Conservation (phyloP, 1,140 invertebrate species). For the Tetragnatha versicolor region DNA sequence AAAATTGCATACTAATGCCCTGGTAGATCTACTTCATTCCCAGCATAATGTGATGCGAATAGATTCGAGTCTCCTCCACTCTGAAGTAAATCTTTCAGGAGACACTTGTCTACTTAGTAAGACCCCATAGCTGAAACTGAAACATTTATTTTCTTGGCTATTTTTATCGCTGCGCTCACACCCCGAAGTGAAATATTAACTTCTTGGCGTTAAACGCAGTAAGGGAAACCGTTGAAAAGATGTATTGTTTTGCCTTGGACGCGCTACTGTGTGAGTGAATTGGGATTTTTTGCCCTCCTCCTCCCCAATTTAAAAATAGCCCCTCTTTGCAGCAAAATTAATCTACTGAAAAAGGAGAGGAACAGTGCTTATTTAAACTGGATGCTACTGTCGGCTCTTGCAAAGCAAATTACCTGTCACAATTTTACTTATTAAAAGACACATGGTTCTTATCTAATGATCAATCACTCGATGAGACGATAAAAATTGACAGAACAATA, state of each 20-base stretch:
- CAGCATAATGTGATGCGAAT: conserved; percentile 21
- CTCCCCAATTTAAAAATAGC: background rate
- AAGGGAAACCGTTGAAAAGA: conserved; percentile 42
- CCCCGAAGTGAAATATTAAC: conserved; percentile 46
- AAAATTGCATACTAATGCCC: conserved; percentile 38
- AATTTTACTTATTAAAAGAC: too few species aligned
- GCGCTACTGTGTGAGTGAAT: background rate
- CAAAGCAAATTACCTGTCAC: too few species aligned
- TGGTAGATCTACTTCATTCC: conserved; percentile 42
- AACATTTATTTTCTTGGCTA: conserved; percentile 36
- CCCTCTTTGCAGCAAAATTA: too few species aligned
- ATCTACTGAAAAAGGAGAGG: too few species aligned
- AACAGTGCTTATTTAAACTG: too few species aligned
- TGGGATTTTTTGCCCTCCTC: conserved; percentile 14
- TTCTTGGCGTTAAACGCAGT: conserved; percentile 41
- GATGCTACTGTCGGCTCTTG: too few species aligned
- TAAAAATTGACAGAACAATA: too few species aligned
- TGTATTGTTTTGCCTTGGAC: conserved; percentile 32
- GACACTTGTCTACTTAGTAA: conserved; percentile 44
- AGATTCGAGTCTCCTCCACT: conserved; percentile 19
- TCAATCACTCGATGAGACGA: too few species aligned
- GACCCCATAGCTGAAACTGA: conserved; percentile 28
- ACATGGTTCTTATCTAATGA: too few species aligned
- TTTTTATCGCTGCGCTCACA: conserved; percentile 25
- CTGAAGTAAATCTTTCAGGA: conserved; percentile 27